phyloP scores from a whole-genome alignment of 2,113 vertebrate species.

The Terrapene triunguis region DNA sequence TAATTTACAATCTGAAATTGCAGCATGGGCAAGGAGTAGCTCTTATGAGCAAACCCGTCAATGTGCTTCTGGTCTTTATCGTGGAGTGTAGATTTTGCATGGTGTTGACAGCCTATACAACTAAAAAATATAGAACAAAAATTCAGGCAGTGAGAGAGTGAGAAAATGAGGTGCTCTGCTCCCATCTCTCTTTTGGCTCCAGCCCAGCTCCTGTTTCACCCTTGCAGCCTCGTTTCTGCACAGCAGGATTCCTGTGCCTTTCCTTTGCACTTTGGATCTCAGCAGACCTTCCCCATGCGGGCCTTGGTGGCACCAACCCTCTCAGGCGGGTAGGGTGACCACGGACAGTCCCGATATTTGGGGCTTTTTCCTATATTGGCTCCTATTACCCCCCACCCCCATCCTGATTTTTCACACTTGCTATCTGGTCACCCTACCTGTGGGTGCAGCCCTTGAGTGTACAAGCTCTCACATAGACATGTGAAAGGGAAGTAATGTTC shows the following conservation, averaged over 20 bases:
- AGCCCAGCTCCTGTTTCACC: background rate
- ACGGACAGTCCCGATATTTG: too few species aligned
- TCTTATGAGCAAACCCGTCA: too few species aligned
- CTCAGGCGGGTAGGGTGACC: background rate
- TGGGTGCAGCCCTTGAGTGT: background rate
- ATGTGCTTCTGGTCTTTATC: background rate
- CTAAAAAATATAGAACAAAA: background rate
- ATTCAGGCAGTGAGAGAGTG: background rate
- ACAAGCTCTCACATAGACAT: background rate
- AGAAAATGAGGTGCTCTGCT: background rate
- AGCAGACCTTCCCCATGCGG: background rate
- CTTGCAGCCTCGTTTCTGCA: background rate
- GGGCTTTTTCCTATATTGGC: too few species aligned
- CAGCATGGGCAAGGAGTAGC: background rate
- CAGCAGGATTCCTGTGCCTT: background rate
- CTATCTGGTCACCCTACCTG: background rate
- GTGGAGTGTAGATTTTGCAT: background rate
- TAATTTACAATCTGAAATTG: background rate
- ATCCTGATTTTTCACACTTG: too few species aligned
- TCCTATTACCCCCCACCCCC: too few species aligned
- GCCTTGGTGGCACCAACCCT: background rate
- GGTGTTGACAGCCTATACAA: background rate
- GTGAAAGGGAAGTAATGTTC: background rate
- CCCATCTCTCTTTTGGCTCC: background rate
- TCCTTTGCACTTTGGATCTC: background rate